A percentile compares a stretch with the other conserved stretches of the same genome.
Conservation (phyloP, 2,888 invertebrate genomes). For the Camptogramma bilineatum region DNA sequence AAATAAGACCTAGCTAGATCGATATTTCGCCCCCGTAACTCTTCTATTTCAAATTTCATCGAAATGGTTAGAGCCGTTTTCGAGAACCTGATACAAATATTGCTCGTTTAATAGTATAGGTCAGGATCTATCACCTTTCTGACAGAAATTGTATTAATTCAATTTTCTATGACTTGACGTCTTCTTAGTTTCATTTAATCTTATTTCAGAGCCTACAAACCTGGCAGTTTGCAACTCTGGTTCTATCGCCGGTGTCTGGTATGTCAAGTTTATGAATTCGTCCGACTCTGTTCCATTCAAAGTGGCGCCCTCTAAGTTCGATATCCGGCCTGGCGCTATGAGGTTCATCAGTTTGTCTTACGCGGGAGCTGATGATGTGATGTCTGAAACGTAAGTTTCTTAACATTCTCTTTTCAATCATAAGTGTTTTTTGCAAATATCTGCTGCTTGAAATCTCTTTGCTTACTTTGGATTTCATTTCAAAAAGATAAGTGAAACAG, state of each 20-base stretch:
- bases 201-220: slow-evolving; percentile 62
- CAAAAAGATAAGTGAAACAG: too few species aligned
- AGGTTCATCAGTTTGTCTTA: slow-evolving; percentile 59
- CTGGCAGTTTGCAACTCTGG: slow-evolving; percentile 65
- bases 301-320: slow-evolving; percentile 61
- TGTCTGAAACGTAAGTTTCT: slow-evolving; percentile 63
- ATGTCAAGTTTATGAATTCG: slow-evolving; percentile 54
- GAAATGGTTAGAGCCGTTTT: too few species aligned
- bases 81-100: too few species aligned
- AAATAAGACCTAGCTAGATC: too few species aligned
- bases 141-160: not conserved
- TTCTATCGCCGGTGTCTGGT: slow-evolving; percentile 67
- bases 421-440: not conserved
- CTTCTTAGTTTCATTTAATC: not conserved
- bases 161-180: too few species aligned
- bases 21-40: too few species aligned
- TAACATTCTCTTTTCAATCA: not conserved
- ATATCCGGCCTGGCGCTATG: slow-evolving; percentile 59
- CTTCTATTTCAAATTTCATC: too few species aligned
- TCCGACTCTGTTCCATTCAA: slow-evolving; percentile 60
- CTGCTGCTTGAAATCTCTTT: too few species aligned
- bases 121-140: too few species aligned
- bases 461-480: too few species aligned
- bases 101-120: too few species aligned
- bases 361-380: slow-evolving; percentile 59